A percentile compares a stretch with the other conserved stretches of the same genome.
phyloP scores from a whole-genome alignment of 1,140 invertebrate genomes.

The Chironomus striatipennis region DNA sequence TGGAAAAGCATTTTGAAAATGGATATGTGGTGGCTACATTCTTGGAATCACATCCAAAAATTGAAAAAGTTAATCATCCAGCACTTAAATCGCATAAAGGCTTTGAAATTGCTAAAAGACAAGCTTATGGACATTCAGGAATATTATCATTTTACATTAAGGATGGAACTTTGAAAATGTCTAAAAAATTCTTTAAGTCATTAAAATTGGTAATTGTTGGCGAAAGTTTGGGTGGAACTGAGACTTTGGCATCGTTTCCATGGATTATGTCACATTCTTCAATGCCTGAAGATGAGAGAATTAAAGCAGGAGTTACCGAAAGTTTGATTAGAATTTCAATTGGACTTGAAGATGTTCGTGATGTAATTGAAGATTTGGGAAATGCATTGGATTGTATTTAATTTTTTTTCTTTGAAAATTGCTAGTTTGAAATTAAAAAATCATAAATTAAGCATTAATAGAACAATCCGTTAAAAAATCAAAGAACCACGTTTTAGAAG shows the following conservation, averaged over 20 bases:
- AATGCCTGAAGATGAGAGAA: conserved; percentile 41
- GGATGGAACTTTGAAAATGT: conserved; percentile 44
- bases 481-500: no score
- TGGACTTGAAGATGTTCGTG: conserved; percentile 50
- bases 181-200: conserved; percentile 42
- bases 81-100: conserved; percentile 79
- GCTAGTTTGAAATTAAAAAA: no score
- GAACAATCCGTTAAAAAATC: no score
- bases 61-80: conserved; percentile 66
- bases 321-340: conserved; percentile 54
- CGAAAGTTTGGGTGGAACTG: conserved; percentile 69
- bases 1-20: conserved; percentile 71
- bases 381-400: conserved; percentile 38
- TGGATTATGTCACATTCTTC: conserved; percentile 37
- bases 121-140: conserved; percentile 78
- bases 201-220: conserved; percentile 60
- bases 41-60: conserved; percentile 57
- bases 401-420: not conserved
- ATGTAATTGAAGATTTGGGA: conserved; percentile 52
- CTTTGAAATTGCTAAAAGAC: conserved; percentile 65
- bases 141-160: conserved; percentile 80
- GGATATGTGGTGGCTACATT: conserved; percentile 64
- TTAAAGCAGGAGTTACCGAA: conserved; percentile 48
- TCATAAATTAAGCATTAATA: no score
- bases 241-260: conserved; percentile 57